These are phyloP conservation scores for Corythoichthys haematopterus DNA, from an alignment of 2,113 vertebrate species.

Conservation along the genomic window DNA sequence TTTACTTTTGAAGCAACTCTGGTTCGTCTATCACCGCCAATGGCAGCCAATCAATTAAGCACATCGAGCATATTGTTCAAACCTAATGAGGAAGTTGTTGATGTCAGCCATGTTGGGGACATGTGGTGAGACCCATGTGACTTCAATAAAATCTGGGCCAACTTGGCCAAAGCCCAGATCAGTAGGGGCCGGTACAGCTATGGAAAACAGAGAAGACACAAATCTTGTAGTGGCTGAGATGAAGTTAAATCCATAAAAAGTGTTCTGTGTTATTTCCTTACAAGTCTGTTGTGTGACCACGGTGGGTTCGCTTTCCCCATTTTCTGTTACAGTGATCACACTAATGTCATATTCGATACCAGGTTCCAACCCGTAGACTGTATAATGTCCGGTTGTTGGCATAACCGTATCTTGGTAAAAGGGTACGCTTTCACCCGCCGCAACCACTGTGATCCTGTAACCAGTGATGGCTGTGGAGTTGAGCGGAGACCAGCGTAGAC, in stretches of 20 bases:
- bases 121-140: conserved; percentile 81
- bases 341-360: conserved; percentile 97
- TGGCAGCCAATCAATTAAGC: not conserved
- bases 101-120: conserved; percentile 77
- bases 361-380: conserved; percentile 90
- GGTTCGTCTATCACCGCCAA: too few relatives aligned
- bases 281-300: conserved; percentile 93
- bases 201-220: not conserved
- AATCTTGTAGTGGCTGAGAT: not conserved
- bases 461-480: conserved; percentile 88
- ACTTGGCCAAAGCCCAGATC: conserved; percentile 82
- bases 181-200: conserved; percentile 89
- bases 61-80: conserved; percentile 7
- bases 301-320: conserved; percentile 88
- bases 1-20: too few relatives aligned
- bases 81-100: conserved; percentile 79
- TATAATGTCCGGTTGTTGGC: conserved; percentile 85
- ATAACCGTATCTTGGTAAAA: conserved; percentile 92
- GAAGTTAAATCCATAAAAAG: not conserved
- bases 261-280: conserved; percentile 63
- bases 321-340: conserved; percentile 89
- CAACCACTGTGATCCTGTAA: conserved; percentile 92
- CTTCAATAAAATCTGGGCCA: conserved; percentile 78
- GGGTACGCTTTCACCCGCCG: conserved; percentile 88
- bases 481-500: conserved; percentile 92